These are phyloP conservation scores for Sciaenops ocellatus DNA, from an alignment of 2,797 vertebrate genomes.

Conservation along the genomic window DNA sequence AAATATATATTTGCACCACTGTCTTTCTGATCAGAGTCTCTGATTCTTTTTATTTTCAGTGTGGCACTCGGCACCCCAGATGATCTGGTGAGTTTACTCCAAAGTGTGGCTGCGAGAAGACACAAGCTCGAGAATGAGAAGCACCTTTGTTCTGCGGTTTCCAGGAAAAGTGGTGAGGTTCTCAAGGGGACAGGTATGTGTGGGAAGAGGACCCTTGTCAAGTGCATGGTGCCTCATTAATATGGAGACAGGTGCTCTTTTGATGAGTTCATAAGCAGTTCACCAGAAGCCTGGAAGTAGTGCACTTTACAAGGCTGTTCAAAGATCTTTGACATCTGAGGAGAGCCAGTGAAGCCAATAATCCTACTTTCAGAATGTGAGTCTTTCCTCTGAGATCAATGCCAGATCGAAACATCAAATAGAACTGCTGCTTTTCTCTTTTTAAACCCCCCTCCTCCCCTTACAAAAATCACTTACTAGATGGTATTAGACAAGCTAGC, in stretches of 20 bases:
- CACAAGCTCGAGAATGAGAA: conserved; percentile 53
- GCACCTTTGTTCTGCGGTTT: conserved; percentile 75
- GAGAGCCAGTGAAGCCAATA: conserved; percentile 99
- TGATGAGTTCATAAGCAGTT: conserved; percentile 98
- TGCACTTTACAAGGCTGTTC: conserved; percentile 98
- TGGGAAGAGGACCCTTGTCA: conserved; percentile 84
- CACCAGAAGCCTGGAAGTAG: conserved; percentile 91
- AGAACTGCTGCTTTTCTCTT: conserved; percentile 91
- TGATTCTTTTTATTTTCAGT: conserved; percentile 29
- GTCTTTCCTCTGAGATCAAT: conserved; percentile 98
- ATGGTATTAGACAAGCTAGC: conserved; percentile 91
- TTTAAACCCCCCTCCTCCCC: conserved; percentile 70
- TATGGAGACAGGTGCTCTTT: conserved; percentile 91
- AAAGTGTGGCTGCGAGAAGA: conserved; percentile 50
- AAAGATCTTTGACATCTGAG: conserved; percentile 99
- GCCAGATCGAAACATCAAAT: conserved; percentile 99
- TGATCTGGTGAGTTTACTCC: conserved; percentile 29
- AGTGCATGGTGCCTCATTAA: conserved; percentile 88
- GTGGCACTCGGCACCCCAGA: conserved; percentile 20
- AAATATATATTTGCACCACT: background rate
- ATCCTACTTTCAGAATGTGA: conserved; percentile 98
- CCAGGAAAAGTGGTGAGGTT: conserved; percentile 81
- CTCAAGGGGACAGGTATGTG: conserved; percentile 86
- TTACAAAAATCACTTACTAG: conserved; percentile 93
- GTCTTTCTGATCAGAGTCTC: conserved; percentile 5